These are phyloP conservation scores for Leptopilina drosophilae DNA, from an alignment of 2,888 invertebrate genomes.

Conservation along the genomic window DNA sequence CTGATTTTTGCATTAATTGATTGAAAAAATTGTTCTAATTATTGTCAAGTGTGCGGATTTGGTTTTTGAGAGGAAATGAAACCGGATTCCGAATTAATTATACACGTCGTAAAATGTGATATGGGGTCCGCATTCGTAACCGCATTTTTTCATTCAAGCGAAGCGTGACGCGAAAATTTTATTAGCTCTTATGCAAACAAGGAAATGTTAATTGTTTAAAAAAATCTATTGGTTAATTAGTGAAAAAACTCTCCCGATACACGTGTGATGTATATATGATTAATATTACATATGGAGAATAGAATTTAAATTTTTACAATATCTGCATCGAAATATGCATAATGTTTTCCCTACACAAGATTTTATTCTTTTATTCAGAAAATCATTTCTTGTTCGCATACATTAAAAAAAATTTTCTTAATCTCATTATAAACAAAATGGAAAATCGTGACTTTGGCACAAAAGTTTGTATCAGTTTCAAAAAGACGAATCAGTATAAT, in stretches of 20 bases:
- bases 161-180: constrained; percentile 32
- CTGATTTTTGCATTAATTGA: too few species aligned
- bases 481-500: neutral
- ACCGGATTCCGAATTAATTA: constrained; percentile 30
- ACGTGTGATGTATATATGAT: neutral
- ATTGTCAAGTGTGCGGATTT: neutral
- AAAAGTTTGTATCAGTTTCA: neutral
- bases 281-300: neutral
- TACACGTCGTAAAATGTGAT: constrained; percentile 36
- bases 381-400: neutral
- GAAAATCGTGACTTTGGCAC: neutral
- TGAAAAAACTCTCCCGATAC: neutral
- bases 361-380: neutral
- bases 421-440: neutral
- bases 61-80: constrained; percentile 31
- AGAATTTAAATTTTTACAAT: too few species aligned
- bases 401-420: neutral
- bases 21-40: neutral
- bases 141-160: constrained; percentile 31
- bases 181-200: constrained; percentile 36
- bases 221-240: constrained; percentile 9
- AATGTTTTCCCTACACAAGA: too few species aligned
- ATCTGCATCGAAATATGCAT: too few species aligned
- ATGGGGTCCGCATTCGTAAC: constrained; percentile 36
- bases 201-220: constrained; percentile 30